Evolutionary conservation across 2,888 invertebrate species (phyloP).

Genomic region (Ceramica pisi): DNA sequence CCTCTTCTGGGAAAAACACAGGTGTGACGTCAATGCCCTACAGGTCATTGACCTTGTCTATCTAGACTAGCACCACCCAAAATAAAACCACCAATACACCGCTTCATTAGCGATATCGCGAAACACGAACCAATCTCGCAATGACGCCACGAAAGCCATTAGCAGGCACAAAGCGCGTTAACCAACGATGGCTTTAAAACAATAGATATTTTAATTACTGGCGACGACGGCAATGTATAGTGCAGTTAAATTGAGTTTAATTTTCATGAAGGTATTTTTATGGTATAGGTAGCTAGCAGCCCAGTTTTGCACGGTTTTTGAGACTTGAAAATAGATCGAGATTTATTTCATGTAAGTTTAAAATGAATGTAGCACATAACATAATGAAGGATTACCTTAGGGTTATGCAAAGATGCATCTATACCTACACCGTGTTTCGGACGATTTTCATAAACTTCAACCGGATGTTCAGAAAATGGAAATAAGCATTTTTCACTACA

Average conservation of each 20-base stretch:
- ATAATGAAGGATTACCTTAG: no score
- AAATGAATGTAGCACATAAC: no score
- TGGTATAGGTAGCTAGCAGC: background rate
- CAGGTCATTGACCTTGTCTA: background rate
- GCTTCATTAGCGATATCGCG: conserved; percentile 70
- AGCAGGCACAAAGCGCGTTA: conserved; percentile 72
- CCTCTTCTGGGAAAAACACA: background rate
- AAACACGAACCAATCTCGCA: conserved; percentile 66
- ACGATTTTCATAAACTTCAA: no score
- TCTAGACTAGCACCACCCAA: conserved; percentile 5
- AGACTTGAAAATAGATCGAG: no score
- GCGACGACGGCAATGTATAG: conserved; percentile 47
- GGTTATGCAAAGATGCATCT: no score
- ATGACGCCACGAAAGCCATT: conserved; percentile 71
- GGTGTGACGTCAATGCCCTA: background rate
- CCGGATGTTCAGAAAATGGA: no score
- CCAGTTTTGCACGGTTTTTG: background rate
- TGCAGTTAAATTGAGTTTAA: conserved; percentile 25
- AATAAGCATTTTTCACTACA: no score
- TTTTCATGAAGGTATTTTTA: conserved; percentile 45
- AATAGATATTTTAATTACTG: conserved; percentile 78
- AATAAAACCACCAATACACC: conserved; percentile 61
- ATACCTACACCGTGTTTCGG: no score
- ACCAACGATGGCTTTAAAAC: conserved; percentile 70
- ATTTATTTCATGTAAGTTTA: no score